Conservation (phyloP, 2,888 invertebrate genomes). For the Drosophila testacea region DNA sequence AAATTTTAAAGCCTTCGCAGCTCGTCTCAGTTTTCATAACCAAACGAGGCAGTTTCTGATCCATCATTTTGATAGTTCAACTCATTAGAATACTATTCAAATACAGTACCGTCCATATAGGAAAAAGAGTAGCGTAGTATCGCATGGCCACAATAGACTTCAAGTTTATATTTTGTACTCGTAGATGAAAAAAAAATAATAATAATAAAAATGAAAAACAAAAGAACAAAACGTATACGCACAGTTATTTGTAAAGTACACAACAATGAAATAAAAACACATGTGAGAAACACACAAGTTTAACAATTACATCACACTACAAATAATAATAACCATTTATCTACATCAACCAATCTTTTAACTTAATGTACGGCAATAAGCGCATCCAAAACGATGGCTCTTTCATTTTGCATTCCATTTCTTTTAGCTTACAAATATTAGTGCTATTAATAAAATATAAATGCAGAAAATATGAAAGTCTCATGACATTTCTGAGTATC, state of each 20-base stretch:
- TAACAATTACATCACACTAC: constrained; percentile 9
- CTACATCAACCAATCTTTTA: constrained; percentile 23
- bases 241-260: constrained; percentile 43
- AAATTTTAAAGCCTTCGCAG: constrained; percentile 28
- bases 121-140: constrained; percentile 51
- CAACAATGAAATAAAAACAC: constrained; percentile 22
- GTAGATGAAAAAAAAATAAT: constrained; percentile 2
- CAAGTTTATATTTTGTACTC: constrained; percentile 57
- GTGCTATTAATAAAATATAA: constrained; percentile 19
- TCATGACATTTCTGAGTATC: constrained; percentile 34
- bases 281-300: constrained; percentile 20
- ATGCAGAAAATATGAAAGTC: constrained; percentile 12
- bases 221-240: constrained; percentile 8
- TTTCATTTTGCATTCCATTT: constrained; percentile 50
- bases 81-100: constrained; percentile 40
- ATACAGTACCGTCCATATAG: constrained; percentile 70
- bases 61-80: constrained; percentile 31
- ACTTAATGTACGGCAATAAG: constrained; percentile 40
- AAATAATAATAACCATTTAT: background rate
- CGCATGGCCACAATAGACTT: constrained; percentile 57
- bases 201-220: background rate
- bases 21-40: constrained; percentile 17
- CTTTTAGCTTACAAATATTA: constrained; percentile 29
- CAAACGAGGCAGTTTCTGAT: constrained; percentile 4
- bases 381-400: constrained; percentile 29